Evolutionary conservation across 2,888 invertebrate species (phyloP).

Genomic region (Heliconius sara): DNA sequence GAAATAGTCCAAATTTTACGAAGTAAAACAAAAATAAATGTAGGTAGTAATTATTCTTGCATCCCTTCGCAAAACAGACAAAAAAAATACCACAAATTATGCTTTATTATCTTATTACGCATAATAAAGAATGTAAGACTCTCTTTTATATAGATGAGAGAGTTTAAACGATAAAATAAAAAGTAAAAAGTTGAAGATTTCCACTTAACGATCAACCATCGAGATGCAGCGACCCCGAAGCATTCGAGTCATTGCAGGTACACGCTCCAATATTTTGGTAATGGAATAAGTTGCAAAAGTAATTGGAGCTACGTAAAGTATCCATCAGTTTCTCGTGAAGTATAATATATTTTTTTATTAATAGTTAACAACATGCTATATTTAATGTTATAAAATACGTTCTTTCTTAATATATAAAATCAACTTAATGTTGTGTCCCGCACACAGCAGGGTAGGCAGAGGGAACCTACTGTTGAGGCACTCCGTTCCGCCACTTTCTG

Average conservation of each 20-base stretch:
- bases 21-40: too few species aligned
- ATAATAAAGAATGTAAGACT: neutral
- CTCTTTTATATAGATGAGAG: neutral
- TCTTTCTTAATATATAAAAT: neutral
- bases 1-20: too few species aligned
- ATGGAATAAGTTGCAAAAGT: conserved; percentile 8
- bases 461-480: too few species aligned
- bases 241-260: conserved; percentile 13
- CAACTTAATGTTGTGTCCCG: too few species aligned
- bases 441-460: too few species aligned
- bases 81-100: too few species aligned
- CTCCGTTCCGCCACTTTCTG: too few species aligned
- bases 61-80: too few species aligned
- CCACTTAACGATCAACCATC: conserved; percentile 10
- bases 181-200: neutral
- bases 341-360: too few species aligned
- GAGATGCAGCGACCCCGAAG: conserved; percentile 4
- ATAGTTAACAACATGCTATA: neutral
- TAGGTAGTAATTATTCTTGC: too few species aligned
- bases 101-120: too few species aligned
- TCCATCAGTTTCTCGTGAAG: neutral
- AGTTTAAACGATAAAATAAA: conserved; percentile 1
- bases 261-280: conserved; percentile 16
- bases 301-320: conserved; percentile 4
- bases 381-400: neutral